phyloP scores from a whole-genome alignment of 2,888 invertebrate species.

The Chaetoderma sp. region DNA sequence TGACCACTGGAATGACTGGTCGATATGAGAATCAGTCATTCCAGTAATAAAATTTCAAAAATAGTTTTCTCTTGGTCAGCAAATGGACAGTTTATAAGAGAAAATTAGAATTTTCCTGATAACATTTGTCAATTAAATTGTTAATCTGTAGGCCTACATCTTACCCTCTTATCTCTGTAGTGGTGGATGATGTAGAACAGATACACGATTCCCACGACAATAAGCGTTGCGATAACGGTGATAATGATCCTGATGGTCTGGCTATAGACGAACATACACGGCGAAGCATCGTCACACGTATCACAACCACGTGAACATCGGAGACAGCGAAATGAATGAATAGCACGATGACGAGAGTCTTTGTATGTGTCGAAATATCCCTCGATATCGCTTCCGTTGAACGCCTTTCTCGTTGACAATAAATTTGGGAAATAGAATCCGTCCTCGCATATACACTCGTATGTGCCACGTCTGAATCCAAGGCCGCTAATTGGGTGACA shows the following conservation, averaged over 20 bases:
- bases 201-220: too few relatives aligned
- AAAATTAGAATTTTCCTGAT: too few relatives aligned
- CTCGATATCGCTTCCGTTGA: slow-evolving; percentile 52
- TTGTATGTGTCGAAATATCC: slow-evolving; percentile 30
- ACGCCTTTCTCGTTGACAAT: slow-evolving; percentile 37
- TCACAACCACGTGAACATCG: slow-evolving; percentile 60
- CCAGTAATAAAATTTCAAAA: too few relatives aligned
- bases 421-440: slow-evolving; percentile 64
- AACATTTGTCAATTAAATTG: too few relatives aligned
- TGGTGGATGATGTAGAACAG: too few relatives aligned
- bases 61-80: too few relatives aligned
- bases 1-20: too few relatives aligned
- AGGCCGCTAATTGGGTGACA: slow-evolving; percentile 48
- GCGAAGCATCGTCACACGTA: slow-evolving; percentile 56
- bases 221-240: slow-evolving; percentile 34
- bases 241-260: slow-evolving; percentile 39
- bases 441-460: slow-evolving; percentile 50
- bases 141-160: too few relatives aligned
- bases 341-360: slow-evolving; percentile 9
- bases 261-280: slow-evolving; percentile 52
- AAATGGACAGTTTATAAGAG: too few relatives aligned
- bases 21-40: too few relatives aligned
- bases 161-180: too few relatives aligned
- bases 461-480: slow-evolving; percentile 61
- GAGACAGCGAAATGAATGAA: slow-evolving; percentile 45